Evolutionary conservation across 2,797 vertebrate species (phyloP), one percentile per base, ranked within the genome.

Genomic region (Manis crassicaudata): DNA sequence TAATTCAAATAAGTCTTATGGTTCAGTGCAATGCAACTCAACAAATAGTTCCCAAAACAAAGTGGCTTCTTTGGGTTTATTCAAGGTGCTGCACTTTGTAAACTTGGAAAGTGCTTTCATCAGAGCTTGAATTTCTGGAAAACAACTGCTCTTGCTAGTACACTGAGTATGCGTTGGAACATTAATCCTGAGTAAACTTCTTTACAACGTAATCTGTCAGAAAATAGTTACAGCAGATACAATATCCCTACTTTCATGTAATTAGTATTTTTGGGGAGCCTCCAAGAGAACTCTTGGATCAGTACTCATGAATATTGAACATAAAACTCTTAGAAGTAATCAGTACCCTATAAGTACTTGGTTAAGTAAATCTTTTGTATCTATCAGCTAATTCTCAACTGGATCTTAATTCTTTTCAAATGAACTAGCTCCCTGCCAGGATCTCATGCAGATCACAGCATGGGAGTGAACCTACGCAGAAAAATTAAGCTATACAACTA

Each of bases 271-370:
- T 79, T 54, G 88, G 50, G 50, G 79, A 86, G 29, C 29, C 23
- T 96, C 75, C 79, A 92, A 95, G 73, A 96, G 88, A 94, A 89
- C 50, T 96, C 83, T 98, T 97, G 92, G 91, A 97, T 94, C 98
- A 98, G 96, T 94, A 54, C 68, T 97, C 62, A 97, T 93, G 83
- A 96, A 97, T 96, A 98, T 98, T 99, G 98, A 99, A 98, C 98
- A 99, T 80, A 75, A 97, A 97, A 94, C 80, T 95, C 90, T 85
- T 90, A 80, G 23, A 95, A 72, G 54, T 50, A 87, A 93, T 92
- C 3, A 0, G 62, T 84, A 76, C 35, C 84, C 81, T 90, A 1
- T 84, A 96, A 96, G 75, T 43, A 12, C 68, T 81, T 93, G 65
- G 82, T 94, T 96, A 96, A 97, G 95, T 65, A 90, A 94, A 80